Base-by-base conservation (phyloP, 2,888 invertebrate genomes). In the Minunthozetes semirufus region DNA sequence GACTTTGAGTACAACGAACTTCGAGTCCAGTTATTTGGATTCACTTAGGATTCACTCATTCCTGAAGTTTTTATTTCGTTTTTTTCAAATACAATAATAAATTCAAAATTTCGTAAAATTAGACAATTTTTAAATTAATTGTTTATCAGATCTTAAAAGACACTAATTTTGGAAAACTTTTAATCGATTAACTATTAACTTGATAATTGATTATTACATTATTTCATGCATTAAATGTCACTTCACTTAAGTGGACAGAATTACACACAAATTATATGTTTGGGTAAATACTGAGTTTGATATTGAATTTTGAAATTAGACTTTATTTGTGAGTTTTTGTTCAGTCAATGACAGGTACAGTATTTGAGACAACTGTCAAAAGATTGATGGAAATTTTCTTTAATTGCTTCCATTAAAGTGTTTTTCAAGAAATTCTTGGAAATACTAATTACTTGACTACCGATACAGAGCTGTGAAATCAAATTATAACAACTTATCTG, bases 1-100 rank as follows among this genome's bases (percentile, higher is more conserved):
- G 19, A 27, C 46, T 66, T 27, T 33, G 46, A 70, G 70, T 46
- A 46, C 70, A 70, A 70, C 48, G 70, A 70, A 70, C 70, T 70
- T 42, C 19, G 27, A 70, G 70, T 70, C 70, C 70, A 70, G 70
- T 70, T 70, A 70, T 46, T 15, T 56, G 25, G 13, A 22, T 56
- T 56, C 56, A 25, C 25, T 15, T 56, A n/a, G 29, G 29, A 59
- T 59, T 59, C 27, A 59, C 59, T 42, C 42, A 42, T 42, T 42
- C 42, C 42, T 42, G 42, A 42, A 42, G 42, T 42, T 42, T 42
- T 42, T 42, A 42, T 42, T 42, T 42, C 42, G 9, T 42, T 42
- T 42, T 33, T 42, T 42, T 42, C 42, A 9, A 42, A 42, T 42
- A 13, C 42, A 42, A 42, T 42, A 42, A 42, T 42, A 42, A 42